Percentiles rank a stretch among this genome's conserved stretches.
Conservation (phyloP, 2,797 vertebrate species). For the Calcarius lapponicus region DNA sequence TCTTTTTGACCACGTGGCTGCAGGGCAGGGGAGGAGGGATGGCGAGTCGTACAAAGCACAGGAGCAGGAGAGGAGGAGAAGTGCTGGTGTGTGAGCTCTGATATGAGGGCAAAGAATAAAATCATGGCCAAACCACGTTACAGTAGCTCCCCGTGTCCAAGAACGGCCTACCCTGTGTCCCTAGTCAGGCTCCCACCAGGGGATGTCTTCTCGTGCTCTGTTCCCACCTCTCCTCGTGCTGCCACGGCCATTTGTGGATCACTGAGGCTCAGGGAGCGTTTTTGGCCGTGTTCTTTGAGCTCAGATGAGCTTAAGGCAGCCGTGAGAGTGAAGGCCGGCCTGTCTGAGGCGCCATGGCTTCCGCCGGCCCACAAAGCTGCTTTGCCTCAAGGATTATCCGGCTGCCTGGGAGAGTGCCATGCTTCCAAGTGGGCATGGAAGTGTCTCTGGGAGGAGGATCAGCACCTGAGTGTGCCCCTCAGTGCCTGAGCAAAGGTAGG, state of each 20-base stretch:
- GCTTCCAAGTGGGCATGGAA: background rate
- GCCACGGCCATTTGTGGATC: background rate
- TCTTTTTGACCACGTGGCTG: too few relatives aligned
- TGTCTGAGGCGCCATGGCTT: rapidly evolving
- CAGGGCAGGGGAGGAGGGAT: background rate
- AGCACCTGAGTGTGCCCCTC: rapidly evolving
- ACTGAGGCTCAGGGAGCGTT: rapidly evolving
- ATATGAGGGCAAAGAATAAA: background rate
- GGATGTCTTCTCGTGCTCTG: background rate
- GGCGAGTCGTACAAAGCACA: background rate
- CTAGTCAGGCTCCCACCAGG: background rate
- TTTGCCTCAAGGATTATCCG: background rate
- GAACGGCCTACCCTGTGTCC: background rate
- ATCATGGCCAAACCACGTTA: rapidly evolving
- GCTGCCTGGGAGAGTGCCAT: background rate
- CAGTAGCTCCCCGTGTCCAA: background rate
- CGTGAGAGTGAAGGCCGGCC: background rate
- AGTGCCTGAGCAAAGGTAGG: background rate
- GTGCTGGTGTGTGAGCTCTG: background rate
- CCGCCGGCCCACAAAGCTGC: background rate
- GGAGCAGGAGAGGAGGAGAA: background rate
- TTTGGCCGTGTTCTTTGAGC: background rate
- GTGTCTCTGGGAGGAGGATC: background rate
- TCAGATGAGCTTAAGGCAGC: background rate
- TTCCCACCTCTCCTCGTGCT: background rate